Base-by-base conservation (phyloP, 2,797 vertebrate genomes). In the Phataginus tetradactyla region DNA sequence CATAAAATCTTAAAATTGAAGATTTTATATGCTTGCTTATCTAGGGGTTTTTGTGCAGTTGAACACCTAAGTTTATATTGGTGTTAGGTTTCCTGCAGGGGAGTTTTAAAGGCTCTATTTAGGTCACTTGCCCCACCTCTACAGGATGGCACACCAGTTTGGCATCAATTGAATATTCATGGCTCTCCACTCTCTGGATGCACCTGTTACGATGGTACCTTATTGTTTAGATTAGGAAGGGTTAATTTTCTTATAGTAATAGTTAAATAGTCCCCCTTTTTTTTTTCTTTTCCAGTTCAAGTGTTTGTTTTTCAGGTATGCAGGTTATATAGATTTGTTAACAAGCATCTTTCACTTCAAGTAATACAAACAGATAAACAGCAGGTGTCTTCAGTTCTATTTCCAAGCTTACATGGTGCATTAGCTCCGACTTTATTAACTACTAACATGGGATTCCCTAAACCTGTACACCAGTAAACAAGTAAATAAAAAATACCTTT, bases 331-430 rank as follows among this genome's bases (percentile, higher is more conserved):
- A 61, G 13, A 34, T 66, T 86, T 55, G 9, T 86, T 90, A 80
- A 78, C 29, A 87, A 92, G 8, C 69, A 95, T 86, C 63, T 93
- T 95, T 85, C 72, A 64, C 32, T 17, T 75, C 45, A 42, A 3
- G 66, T 39, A 90, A 90, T 72, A 78, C 21, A 68, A 91, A 90
- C 45, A 83, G 32, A 79, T 75, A 64, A 94, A 72, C 42, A 96
- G 71, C 27, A 66, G 21, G 29, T 72, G 61, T 77, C 42, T 77
- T 95, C 59, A 57, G 57, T 45, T 91, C 64, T 12, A 3, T 93
- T 59, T 51, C 20, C 66, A 87, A 77, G 88, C 45, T 85, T 78
- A 45, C 49, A 75, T 11, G 32, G 14, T 39, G 11, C 20, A 13
- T 80, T 91, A 66, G 42, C 7, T 93, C 23, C 10, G 39, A 61